Evolutionary conservation across 2,797 vertebrate genomes (phyloP).

Genomic region (Lithobates sylvaticus): DNA sequence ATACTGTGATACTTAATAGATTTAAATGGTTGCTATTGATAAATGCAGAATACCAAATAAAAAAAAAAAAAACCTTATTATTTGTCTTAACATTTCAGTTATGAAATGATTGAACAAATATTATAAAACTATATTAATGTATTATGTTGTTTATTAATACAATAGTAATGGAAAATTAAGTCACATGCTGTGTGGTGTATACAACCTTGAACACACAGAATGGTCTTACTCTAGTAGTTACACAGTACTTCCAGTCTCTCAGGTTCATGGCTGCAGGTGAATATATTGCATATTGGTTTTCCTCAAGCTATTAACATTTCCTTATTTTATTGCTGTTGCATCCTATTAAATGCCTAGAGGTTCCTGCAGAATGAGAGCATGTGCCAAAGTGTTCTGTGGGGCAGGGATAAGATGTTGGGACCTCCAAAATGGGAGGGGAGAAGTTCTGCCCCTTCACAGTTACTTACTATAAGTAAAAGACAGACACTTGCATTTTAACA

Average conservation of each 20-base stretch:
- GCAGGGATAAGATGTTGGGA: constrained; percentile 69
- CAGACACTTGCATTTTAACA: neutral
- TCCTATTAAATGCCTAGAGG: constrained; percentile 28
- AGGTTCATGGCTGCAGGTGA: neutral
- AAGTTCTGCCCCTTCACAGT: constrained; percentile 79
- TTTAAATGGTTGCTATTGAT: too few relatives aligned
- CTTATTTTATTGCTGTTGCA: neutral
- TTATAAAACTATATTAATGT: too few relatives aligned
- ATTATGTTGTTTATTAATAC: too few relatives aligned
- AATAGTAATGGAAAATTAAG: too few relatives aligned
- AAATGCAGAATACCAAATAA: too few relatives aligned
- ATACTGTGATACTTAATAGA: too few relatives aligned
- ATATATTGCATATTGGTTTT: neutral
- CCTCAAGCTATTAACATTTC: neutral
- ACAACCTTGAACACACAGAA: too few relatives aligned
- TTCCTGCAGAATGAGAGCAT: constrained; percentile 69
- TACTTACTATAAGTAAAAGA: constrained; percentile 80
- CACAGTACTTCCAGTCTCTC: neutral
- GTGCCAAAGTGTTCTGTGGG: constrained; percentile 38
- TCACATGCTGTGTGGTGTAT: too few relatives aligned
- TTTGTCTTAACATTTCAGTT: too few relatives aligned
- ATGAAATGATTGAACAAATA: too few relatives aligned
- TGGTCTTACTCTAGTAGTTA: neutral
- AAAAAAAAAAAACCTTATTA: too few relatives aligned
- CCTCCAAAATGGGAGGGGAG: constrained; percentile 83